Evolutionary conservation across 2,888 invertebrate species (phyloP).

Genomic region (Folsomia manolachei): DNA sequence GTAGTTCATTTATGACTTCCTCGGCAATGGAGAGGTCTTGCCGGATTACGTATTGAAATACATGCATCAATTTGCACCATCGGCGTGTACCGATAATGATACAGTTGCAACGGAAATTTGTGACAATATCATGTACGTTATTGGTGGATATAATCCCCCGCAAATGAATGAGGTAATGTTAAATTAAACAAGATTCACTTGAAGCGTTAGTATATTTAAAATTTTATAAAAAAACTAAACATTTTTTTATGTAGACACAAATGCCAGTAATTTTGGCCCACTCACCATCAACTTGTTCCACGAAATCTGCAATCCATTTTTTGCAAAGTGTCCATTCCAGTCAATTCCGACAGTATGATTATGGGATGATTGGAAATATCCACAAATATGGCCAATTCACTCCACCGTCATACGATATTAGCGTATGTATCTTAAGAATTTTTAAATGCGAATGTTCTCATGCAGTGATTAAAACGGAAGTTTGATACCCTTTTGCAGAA

Average conservation of each 20-base stretch:
- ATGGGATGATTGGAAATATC: slow-evolving; percentile 19
- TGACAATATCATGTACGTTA: slow-evolving; percentile 16
- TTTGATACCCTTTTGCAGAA: slow-evolving; percentile 10
- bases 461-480: no score
- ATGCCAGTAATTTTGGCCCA: slow-evolving; percentile 21
- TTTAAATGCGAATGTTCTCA: not conserved
- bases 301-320: slow-evolving; percentile 19
- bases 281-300: slow-evolving; percentile 15
- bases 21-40: slow-evolving; percentile 24
- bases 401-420: slow-evolving; percentile 19
- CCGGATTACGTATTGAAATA: slow-evolving; percentile 22
- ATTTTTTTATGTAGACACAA: slow-evolving; percentile 10
- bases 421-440: not conserved
- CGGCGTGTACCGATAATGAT: slow-evolving; percentile 8
- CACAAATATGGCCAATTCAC: slow-evolving; percentile 8
- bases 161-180: slow-evolving; percentile 12
- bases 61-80: slow-evolving; percentile 22
- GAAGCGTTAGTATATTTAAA: not conserved
- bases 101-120: not conserved
- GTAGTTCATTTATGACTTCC: slow-evolving; percentile 17
- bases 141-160: slow-evolving; percentile 12
- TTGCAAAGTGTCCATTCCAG: slow-evolving; percentile 8
- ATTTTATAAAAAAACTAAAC: not conserved
- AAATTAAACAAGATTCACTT: no score
- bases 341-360: slow-evolving; percentile 24